Conservation (phyloP, 2,888 invertebrate species). For the Iphiclides podalirius region DNA sequence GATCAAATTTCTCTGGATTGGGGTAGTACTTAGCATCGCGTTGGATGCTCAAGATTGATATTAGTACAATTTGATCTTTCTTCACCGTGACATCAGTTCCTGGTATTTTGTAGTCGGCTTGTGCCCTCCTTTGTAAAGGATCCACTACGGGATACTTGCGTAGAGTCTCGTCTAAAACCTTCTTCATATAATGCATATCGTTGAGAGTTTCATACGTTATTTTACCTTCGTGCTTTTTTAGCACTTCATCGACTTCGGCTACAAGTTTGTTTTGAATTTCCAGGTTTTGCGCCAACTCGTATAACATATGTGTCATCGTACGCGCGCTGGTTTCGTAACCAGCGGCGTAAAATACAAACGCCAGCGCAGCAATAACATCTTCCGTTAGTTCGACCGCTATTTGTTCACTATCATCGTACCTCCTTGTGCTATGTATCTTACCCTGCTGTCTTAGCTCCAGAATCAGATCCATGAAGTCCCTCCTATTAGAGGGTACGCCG, state of each 20-base stretch:
- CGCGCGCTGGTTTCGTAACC: constrained; percentile 68
- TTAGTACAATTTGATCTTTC: constrained; percentile 47
- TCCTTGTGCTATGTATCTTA: not conserved
- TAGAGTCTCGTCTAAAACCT: no score
- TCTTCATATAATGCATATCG: no score
- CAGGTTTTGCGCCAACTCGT: constrained; percentile 51
- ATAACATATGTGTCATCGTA: constrained; percentile 50
- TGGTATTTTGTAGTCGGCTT: constrained; percentile 49
- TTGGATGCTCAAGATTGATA: no score
- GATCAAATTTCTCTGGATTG: no score
- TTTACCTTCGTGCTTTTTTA: constrained; percentile 42
- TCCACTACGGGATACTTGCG: constrained; percentile 65
- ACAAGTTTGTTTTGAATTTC: constrained; percentile 52
- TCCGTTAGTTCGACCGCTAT: not conserved
- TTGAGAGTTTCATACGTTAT: constrained; percentile 52
- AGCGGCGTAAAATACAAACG: constrained; percentile 60
- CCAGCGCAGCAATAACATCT: constrained; percentile 49
- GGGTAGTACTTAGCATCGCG: no score
- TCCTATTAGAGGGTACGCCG: constrained; percentile 38
- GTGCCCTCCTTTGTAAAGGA: no score
- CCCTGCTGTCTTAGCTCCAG: constrained; percentile 31
- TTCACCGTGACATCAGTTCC: constrained; percentile 48
- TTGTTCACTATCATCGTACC: not conserved
- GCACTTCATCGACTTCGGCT: constrained; percentile 44
- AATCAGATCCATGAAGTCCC: constrained; percentile 52